Base-by-base conservation (phyloP, 2,797 vertebrate genomes). In the Gallinago nigripennis region DNA sequence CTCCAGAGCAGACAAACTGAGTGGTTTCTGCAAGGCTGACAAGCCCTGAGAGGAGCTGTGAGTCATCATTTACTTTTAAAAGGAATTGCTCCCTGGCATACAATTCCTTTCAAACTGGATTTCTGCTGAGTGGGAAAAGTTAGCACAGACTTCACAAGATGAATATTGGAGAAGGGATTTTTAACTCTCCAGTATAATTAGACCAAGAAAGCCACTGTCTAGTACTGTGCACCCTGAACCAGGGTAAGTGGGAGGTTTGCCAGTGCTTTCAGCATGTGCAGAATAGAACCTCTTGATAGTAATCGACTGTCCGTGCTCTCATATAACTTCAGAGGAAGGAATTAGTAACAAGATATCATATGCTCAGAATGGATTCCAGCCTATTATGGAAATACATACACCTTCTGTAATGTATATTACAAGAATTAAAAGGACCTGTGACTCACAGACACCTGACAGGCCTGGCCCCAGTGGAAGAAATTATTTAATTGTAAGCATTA, bases 401-500 rank as follows among this genome's bases (percentile, higher is more conserved):
- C 31, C 9, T 58, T 88, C 80, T 92, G n/a, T 90, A 46, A 82
- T 60, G 48, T 58, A 9, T 79, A 66, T 86, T n/a, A 27, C 43
- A 68, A 70, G 15, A 92, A 82, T 65, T 77, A 80, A 95, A 82
- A 85, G 56, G 20, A 53, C 45, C 16, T 80, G 39, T 96, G 95
- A 94, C 50, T 92, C 90, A 88, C 11, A 79, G 68, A 19, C 80
- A 86, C 75, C 41, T 94, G 89, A 76, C 51, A 77, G 70, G 70
- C 64, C 70, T 83, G 56, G 64, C 64, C 48, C 27, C 41, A 43
- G 28, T 86, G 21, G 51, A 86, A 88, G 37, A 94, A 94, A 82
- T 90, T 50, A 75, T 72, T 72, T 94, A 70, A 91, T 94, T 86
- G 71, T 82, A 71, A 90, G 30, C 61, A 66, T 73, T 92, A 73